Base-by-base conservation (phyloP, 37 sponge, comb jelly and placozoan species). In the Halichondria panicea region DNA sequence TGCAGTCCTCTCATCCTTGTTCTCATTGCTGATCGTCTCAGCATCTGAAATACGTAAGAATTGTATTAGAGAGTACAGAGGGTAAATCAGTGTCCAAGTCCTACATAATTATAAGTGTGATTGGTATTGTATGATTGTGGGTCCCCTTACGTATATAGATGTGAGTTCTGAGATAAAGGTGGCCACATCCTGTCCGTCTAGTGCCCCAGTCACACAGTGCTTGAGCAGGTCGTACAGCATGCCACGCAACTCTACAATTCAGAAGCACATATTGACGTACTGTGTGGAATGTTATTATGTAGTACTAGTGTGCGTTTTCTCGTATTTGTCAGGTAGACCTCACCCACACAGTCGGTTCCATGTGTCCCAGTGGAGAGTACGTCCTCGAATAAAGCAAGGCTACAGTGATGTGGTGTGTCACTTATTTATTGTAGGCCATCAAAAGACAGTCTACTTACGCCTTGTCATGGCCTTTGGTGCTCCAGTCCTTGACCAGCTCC, bases 21-120 rank as follows among this genome's bases (percentile, higher is more conserved):
- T 52, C 9, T 78, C 87, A 12, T 24, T 43, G 59, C 74, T 67
- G 43, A 38, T 40, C 21, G 78, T 55, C 13, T 91, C 87, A 31
- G 78, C 81, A 84, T 91, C 91, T 91, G 57, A 62, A n/a, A 8
- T 43, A n/a, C n/a, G n/a, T n/a, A n/a, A n/a, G n/a, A n/a, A n/a
- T n/a, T n/a, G n/a, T n/a, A n/a, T 89, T 85, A 3, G 85, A 80
- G 28, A 84, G 41, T 24, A 83, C 60, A 2, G 90, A 89, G 35
- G 85, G 85, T 5, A 89, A 75, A n/a, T 36, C 58, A 48, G 67
- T 43, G 11, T 28, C 28, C 1, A 63, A 63, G 1, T 74, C 64
- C 76, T 84, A 38, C 7, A 15, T 15, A 48, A 18, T 11, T 48
- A 48, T 48, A 48, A 15, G 52, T 48, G 15, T 25, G 76, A 25